These are phyloP conservation scores for Triplophysa bombifrons DNA, from an alignment of 2,797 vertebrate species.

Conservation along the genomic window DNA sequence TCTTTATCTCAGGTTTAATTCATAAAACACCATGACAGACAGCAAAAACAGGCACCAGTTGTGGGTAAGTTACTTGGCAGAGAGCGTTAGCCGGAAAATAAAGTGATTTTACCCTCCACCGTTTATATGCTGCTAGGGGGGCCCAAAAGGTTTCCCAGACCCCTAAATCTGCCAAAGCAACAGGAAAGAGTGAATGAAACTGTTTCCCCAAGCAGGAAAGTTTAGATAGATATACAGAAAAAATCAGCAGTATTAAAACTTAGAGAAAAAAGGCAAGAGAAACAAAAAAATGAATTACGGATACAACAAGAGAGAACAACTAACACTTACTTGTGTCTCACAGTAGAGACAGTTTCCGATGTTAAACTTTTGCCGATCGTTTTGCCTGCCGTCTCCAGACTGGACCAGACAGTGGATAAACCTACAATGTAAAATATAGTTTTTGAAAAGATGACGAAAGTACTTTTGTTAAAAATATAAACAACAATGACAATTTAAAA, in stretches of 20 bases:
- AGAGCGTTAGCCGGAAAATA: slow-evolving; percentile 38
- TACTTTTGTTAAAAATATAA: no score
- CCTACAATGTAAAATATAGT: slow-evolving; percentile 70
- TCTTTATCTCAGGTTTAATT: slow-evolving; percentile 65
- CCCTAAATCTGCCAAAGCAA: slow-evolving; percentile 72
- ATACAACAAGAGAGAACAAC: not conserved
- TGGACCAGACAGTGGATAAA: slow-evolving; percentile 89
- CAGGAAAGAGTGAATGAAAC: slow-evolving; percentile 55
- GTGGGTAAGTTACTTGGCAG: not conserved
- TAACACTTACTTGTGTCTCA: slow-evolving; percentile 90
- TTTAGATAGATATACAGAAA: not conserved
- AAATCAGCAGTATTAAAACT: not conserved
- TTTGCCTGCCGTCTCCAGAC: slow-evolving; percentile 90
- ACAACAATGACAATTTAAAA: no score
- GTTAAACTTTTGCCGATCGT: slow-evolving; percentile 88
- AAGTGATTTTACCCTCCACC: slow-evolving; percentile 57
- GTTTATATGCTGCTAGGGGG: slow-evolving; percentile 67
- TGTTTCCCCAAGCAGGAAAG: slow-evolving; percentile 55
- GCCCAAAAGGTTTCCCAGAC: slow-evolving; percentile 74
- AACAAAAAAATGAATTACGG: not conserved
- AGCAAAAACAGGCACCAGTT: slow-evolving; percentile 51
- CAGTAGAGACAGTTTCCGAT: slow-evolving; percentile 88
- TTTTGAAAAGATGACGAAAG: not conserved
- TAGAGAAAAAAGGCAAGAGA: not conserved
- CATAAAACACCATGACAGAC: slow-evolving; percentile 54